A percentile compares a stretch with the other conserved stretches of the same genome.
Evolutionary conservation across 1,140 invertebrate genomes (phyloP).

Genomic region (Neotoxoptera formosana): DNA sequence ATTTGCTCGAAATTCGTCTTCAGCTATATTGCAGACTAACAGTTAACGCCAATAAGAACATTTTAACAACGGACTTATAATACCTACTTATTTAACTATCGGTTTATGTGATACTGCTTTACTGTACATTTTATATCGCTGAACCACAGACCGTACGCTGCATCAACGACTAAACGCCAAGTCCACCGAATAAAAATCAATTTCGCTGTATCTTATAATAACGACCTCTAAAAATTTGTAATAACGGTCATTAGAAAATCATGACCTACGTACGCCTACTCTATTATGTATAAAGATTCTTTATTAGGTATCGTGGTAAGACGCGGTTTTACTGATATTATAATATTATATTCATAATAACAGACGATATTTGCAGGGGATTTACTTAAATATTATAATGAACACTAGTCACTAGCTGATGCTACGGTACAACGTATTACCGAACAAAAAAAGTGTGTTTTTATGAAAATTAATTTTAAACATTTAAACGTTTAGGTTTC

Average conservation of each 20-base stretch:
- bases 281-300: neutral
- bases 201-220: neutral
- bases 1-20: neutral
- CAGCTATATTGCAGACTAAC: neutral
- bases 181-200: neutral
- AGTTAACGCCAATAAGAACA: neutral
- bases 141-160: neutral
- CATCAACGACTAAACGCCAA: neutral
- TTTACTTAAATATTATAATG: neutral
- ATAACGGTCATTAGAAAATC: neutral
- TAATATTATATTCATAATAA: too few species aligned
- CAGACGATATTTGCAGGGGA: neutral
- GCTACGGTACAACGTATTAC: neutral
- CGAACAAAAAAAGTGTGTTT: neutral
- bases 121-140: neutral
- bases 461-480: neutral
- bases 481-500: neutral
- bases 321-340: neutral
- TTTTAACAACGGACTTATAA: neutral
- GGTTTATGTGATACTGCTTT: neutral
- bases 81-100: neutral
- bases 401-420: too few species aligned
- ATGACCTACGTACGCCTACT: neutral
- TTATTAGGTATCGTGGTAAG: neutral
- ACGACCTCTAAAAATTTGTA: conserved; percentile 1